Evolutionary conservation across 1,140 invertebrate species (phyloP).

Genomic region (Magallana gigas): DNA sequence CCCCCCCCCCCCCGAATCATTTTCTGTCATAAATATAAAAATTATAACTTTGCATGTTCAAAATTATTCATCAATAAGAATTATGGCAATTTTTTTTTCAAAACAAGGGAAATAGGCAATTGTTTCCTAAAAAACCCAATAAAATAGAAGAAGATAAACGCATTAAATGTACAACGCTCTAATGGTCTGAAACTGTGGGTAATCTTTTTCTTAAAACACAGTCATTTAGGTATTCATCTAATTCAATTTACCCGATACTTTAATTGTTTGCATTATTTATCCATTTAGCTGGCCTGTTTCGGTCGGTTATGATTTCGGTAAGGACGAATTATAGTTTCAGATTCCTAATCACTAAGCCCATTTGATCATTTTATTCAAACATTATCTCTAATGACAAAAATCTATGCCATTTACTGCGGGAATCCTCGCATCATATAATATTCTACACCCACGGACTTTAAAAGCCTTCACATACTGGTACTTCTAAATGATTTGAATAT

Average conservation of each 20-base stretch:
- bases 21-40: background rate
- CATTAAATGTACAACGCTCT: background rate
- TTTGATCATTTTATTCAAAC: slow-evolving; percentile 32
- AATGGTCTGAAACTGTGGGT: slow-evolving; percentile 8
- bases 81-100: too few relatives aligned
- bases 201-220: background rate
- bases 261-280: slow-evolving; percentile 12
- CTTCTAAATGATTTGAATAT: too few relatives aligned
- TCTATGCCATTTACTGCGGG: background rate
- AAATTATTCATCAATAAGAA: background rate
- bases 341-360: slow-evolving; percentile 5
- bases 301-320: background rate
- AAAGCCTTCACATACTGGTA: background rate
- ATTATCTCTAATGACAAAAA: slow-evolving; percentile 35
- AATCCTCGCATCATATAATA: background rate
- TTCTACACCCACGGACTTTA: slow-evolving; percentile 2
- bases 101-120: too few relatives aligned
- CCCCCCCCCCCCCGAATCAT: too few relatives aligned
- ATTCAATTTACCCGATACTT: slow-evolving; percentile 34
- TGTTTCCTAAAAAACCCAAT: background rate
- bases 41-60: background rate
- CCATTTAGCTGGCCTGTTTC: background rate
- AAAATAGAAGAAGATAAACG: background rate
- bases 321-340: background rate
- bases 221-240: background rate